Evolutionary conservation across 2,797 vertebrate genomes (phyloP).

Genomic region (Crocidura indochinensis): DNA sequence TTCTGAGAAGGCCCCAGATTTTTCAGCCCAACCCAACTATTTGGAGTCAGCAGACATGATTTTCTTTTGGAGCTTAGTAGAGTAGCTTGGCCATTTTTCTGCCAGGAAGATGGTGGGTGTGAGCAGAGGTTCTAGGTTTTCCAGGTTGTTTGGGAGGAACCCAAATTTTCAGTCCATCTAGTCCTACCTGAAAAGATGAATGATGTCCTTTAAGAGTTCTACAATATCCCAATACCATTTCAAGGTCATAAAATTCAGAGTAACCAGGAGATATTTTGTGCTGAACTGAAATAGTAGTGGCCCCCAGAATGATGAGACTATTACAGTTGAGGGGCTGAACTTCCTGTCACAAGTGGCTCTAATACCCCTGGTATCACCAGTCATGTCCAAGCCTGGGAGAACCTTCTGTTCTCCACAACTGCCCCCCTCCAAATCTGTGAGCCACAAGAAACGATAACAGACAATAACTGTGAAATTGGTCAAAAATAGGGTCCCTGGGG

Average conservation of each 20-base stretch:
- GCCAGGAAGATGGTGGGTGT: too few relatives aligned
- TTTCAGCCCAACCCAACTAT: too few relatives aligned
- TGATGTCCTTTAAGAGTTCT: neutral
- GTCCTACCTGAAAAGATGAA: neutral
- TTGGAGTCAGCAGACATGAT: too few relatives aligned
- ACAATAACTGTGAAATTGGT: constrained; percentile 31
- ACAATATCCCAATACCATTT: neutral
- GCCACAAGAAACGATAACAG: constrained; percentile 36
- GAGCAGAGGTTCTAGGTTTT: too few relatives aligned
- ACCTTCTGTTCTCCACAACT: neutral
- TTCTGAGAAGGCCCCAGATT: too few relatives aligned
- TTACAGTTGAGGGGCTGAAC: neutral
- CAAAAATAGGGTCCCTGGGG: neutral
- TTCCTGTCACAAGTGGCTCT: neutral
- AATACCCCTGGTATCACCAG: neutral
- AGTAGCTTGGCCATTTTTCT: too few relatives aligned
- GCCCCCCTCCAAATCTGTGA: neutral
- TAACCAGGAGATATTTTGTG: neutral
- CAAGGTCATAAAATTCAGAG: constrained; percentile 36
- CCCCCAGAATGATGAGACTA: neutral
- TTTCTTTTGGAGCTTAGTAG: too few relatives aligned
- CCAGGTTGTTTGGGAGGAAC: too few relatives aligned
- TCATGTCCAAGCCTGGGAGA: neutral
- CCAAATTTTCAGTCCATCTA: too few relatives aligned
- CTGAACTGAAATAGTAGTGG: too few relatives aligned